Percentiles rank a stretch among this genome's conserved stretches.
Conservation (phyloP, 2,113 vertebrate genomes). For the Taxidea taxus region DNA sequence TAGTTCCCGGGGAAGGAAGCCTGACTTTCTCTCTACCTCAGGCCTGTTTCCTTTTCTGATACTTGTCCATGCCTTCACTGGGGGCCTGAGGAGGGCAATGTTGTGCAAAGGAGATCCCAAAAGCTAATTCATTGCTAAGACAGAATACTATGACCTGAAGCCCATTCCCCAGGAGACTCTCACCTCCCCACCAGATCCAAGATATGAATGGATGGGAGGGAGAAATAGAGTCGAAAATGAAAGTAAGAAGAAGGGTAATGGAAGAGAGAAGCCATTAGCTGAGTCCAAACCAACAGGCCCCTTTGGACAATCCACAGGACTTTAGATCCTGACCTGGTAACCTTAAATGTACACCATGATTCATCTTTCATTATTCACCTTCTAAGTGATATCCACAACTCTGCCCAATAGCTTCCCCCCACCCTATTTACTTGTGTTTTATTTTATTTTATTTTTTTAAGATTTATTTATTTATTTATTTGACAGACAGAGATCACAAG, state of each 20-base stretch:
- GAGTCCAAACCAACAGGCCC: neutral
- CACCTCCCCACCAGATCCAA: neutral
- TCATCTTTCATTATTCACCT: neutral
- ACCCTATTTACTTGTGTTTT: neutral
- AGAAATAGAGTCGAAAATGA: neutral
- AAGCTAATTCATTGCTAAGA: neutral
- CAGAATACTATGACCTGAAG: neutral
- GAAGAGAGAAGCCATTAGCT: neutral
- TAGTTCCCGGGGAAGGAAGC: neutral
- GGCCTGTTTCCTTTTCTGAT: neutral
- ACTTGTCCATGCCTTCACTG: neutral
- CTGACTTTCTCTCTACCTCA: neutral
- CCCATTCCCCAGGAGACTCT: neutral
- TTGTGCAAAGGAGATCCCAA: neutral
- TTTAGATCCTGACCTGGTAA: neutral
- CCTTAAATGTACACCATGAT: neutral
- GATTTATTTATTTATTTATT: no score
- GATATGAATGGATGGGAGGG: neutral
- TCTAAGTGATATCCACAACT: neutral
- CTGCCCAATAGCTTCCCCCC: neutral
- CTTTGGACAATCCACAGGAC: neutral
- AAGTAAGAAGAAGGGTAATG: neutral
- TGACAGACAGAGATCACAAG: no score
- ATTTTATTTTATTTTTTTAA: neutral
- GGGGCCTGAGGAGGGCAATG: neutral